Base-by-base conservation (phyloP, 2,888 invertebrate species). In the Hypomecis punctinalis region DNA sequence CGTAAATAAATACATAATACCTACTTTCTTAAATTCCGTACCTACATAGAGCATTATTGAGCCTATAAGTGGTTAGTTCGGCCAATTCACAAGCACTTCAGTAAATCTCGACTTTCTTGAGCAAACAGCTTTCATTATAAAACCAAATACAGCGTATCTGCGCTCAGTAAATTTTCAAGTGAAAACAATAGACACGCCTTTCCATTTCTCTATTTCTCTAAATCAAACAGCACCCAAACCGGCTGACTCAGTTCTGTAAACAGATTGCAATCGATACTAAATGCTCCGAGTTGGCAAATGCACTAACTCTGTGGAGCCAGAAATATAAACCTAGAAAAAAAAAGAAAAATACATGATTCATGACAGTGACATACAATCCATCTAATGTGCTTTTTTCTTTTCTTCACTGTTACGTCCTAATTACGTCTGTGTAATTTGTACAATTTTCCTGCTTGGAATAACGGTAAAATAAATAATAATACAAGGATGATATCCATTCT, bases 181-280 rank as follows among this genome's bases (percentile, higher is more conserved):
- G 88, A 86, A 88, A 88, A 87, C 87, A 86, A 87, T 82, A 76
- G 76, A 75, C 80, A 82, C 83, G 83, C 85, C 86, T 86, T 86
- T 81, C 83, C 79, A 83, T 87, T 87, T 86, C 86, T 84, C 85
- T 85, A 83, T 87, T 87, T 86, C 86, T 84, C 85, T 85, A 84
- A 87, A 85, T 87, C 86, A 85, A 86, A 80, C 9, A 45, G 39
- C 46, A 47, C 46, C 51, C 33, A 35, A 49, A 54, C 46, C 45
- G 42, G 47, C 63, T 56, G 47, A 39, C 39, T 37, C 47, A 13
- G 47, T 42, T 52, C 33, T 6, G 33, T 47, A 39, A 46, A 43
- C 39, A 45, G 36, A 46, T 60, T 53, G 52, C 52, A 52, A 52
- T 52, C 40, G 42, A 51, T 51, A 39, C 51, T 6, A 11, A 48